A percentile compares a stretch with the other conserved stretches of the same genome.
phyloP scores from a whole-genome alignment of 2,797 vertebrate species.

The Thamnophis elegans region DNA sequence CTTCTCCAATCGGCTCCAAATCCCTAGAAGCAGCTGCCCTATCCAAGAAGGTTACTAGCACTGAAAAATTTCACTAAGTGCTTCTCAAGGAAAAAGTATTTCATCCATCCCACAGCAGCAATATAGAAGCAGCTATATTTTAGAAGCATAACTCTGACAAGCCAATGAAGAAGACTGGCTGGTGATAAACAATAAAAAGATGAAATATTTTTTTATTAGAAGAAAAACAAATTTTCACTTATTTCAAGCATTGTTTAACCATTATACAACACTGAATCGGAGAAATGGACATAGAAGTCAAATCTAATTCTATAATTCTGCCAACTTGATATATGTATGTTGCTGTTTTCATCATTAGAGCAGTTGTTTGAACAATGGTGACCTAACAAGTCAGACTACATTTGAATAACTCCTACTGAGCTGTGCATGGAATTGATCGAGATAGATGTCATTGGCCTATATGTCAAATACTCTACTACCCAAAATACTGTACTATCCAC shows the following conservation, averaged over 20 bases:
- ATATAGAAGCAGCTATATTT: accelerated
- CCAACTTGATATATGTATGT: neutral
- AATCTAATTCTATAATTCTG: neutral
- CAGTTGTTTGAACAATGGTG: neutral
- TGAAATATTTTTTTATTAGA: neutral
- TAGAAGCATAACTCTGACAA: neutral
- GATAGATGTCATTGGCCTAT: neutral
- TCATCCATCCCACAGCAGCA: accelerated
- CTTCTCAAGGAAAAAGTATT: neutral
- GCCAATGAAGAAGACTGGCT: neutral
- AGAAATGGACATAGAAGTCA: neutral
- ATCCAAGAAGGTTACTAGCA: accelerated
- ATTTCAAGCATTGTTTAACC: neutral
- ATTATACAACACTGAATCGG: neutral
- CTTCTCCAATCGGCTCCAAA: neutral
- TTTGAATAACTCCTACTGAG: neutral
- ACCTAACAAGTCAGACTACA: neutral
- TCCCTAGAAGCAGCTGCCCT: accelerated
- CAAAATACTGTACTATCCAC: neutral
- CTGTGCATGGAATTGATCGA: neutral
- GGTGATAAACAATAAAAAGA: neutral
- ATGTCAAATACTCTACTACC: neutral
- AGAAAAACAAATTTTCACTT: neutral
- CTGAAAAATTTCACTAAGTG: accelerated
- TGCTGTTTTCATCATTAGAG: neutral